Base-by-base conservation (phyloP, 1,140 invertebrate genomes). In the Penaeus indicus region DNA sequence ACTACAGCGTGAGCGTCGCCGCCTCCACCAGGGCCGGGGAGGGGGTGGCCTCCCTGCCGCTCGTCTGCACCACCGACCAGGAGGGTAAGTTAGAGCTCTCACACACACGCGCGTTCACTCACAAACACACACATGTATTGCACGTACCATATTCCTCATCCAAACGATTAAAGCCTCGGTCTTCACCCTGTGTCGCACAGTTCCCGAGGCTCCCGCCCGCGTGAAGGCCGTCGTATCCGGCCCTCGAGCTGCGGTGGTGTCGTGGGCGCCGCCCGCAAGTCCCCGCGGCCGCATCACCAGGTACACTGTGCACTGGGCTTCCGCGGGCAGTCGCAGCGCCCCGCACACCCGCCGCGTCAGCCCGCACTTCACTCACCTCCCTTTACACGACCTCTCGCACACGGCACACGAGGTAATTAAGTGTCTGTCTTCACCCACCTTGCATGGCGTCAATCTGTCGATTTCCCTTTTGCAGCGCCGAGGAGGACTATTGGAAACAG, bases 11-110 rank as follows among this genome's bases (percentile, higher is more conserved):
- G 0, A 93, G 92, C 18, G 93, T 94, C 11, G 90, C 93, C 13
- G 94, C 94, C 91, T 94, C 93, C 86, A 95, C 95, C 4, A 92
- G 92, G 81, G 92, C 93, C 47, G 95, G 95, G 19, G 93, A 94
- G 91, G 95, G 95, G 7, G 93, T 94, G 3, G 77, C 91, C 67
- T 94, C 93, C 90, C 90, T 91, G 21, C 92, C 93, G 5, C 91
- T 94, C 61, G 92, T 93, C 89, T 93, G 94, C 75, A 91, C 91
- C 63, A 94, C 94, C 4, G 91, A 92, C n/a, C 92, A 94, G 90
- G 94, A 94, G 90, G 93, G 94, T 94, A 92, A 91, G 91, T 85
- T 75, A 16, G 5, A 75, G 8, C 8, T 16, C 42, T 32, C 38
- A 75, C 38, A 75, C 38, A 75, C 7, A 32, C 42, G 8, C 42